Base-by-base conservation (phyloP, 2,888 invertebrate genomes). In the Nematopogon swammerdamellus region DNA sequence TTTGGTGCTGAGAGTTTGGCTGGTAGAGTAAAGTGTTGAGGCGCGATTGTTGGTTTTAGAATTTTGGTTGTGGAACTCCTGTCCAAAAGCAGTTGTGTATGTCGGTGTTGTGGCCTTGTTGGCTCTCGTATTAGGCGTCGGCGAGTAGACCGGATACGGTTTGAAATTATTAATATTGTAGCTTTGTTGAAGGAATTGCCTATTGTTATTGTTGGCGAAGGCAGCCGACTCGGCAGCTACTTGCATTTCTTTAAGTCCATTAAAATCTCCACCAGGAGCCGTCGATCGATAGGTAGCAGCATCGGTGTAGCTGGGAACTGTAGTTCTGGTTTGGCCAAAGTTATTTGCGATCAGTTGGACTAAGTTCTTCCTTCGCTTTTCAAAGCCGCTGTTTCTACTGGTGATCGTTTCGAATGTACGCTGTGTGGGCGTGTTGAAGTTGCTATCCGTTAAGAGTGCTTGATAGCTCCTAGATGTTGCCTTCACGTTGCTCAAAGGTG, bases 181-280 rank as follows among this genome's bases (percentile, higher is more conserved):
- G 51, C 56, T 44, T 50, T 75, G 69, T 63, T 80, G 76, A 30
- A 77, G 59, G 52, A 66, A 72, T 56, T 80, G 75, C 49, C 74
- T 66, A 55, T 76, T 72, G 52, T 77, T 53, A 50, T 52, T 76
- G 49, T 73, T 82, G 1, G 84, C 85, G 61, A 92, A 91, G 0
- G 91, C 89, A 0, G 89, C 88, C 6, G 88, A 86, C 67, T 92
- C 92, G 8, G 91, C 89, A 0, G 87, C 82, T 1, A 87, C 82
- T 63, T 90, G 90, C 61, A 83, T 82, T 66, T 91, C 89, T 52
- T 68, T 80, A 2, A 73, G 58, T n/a, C 69, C 70, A 51, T 63
- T 79, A 25, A 67, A 60, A 51, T 81, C 81, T 4, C 71, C 70
- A 1, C 72, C 65, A 14, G 73, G 60, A 45, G 70, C 55, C 8